phyloP scores from a whole-genome alignment of 2,797 vertebrate genomes.

The Carcharodon carcharias region DNA sequence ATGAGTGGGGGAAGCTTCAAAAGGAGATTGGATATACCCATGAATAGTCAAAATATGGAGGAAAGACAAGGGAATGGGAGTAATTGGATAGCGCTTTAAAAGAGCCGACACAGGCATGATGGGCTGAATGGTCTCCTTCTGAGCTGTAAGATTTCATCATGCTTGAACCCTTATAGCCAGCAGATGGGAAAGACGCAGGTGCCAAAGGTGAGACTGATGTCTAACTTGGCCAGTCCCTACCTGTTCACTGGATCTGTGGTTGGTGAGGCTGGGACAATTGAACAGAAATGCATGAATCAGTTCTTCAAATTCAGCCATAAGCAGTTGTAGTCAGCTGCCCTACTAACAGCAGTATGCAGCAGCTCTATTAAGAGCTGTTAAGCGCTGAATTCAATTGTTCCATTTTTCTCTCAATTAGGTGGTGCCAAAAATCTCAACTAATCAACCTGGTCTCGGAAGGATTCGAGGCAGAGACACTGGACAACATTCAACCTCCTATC shows the following conservation, averaged over 20 bases:
- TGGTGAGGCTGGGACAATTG: background rate
- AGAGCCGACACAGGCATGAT: background rate
- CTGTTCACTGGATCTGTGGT: background rate
- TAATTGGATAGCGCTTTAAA: background rate
- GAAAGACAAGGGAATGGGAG: no score
- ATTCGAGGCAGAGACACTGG: constrained; percentile 70
- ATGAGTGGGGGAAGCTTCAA: background rate
- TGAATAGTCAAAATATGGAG: background rate
- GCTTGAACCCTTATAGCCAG: background rate
- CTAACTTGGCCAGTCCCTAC: background rate
- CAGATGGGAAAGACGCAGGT: background rate
- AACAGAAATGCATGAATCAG: background rate
- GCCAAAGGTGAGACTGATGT: background rate
- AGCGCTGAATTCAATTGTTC: background rate
- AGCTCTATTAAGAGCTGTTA: background rate
- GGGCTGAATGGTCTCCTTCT: background rate
- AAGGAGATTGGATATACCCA: background rate
- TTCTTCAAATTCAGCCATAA: background rate
- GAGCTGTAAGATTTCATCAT: background rate
- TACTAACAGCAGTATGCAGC: background rate
- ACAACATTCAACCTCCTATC: constrained; percentile 69
- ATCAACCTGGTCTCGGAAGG: constrained; percentile 73
- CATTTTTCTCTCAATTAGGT: constrained; percentile 52
- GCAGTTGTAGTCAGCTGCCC: background rate
- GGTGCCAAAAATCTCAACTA: constrained; percentile 81